phyloP scores from a whole-genome alignment of 2,888 invertebrate genomes.

The Noctua pronuba region DNA sequence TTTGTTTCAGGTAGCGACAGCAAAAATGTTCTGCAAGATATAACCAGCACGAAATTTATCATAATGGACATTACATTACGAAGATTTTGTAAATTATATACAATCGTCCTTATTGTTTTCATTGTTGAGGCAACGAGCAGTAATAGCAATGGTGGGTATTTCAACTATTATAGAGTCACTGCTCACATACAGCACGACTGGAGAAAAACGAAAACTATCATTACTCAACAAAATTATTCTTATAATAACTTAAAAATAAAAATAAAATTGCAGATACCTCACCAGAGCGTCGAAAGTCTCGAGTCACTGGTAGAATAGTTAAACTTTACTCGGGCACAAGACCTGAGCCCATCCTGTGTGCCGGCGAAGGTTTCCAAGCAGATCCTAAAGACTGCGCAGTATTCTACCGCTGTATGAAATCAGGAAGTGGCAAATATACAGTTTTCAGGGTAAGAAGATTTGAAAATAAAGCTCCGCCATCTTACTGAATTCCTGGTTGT shows the following conservation, averaged over 20 bases:
- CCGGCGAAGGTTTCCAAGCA: slow-evolving; percentile 93
- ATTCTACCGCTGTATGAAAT: slow-evolving; percentile 94
- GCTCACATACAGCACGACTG: neutral
- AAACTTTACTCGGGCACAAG: slow-evolving; percentile 82
- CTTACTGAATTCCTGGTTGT: neutral
- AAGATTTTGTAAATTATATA: slow-evolving; percentile 50
- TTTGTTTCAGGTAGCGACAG: slow-evolving; percentile 52
- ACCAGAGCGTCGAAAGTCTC: slow-evolving; percentile 69
- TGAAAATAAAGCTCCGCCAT: no score
- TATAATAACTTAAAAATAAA: neutral
- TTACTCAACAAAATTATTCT: neutral
- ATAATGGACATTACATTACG: slow-evolving; percentile 61
- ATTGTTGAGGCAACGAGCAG: slow-evolving; percentile 53
- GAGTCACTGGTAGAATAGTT: slow-evolving; percentile 80
- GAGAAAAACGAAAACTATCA: neutral
- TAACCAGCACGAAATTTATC: slow-evolving; percentile 22
- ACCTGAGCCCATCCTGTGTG: slow-evolving; percentile 89
- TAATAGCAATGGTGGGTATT: slow-evolving; percentile 64
- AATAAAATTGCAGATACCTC: slow-evolving; percentile 67
- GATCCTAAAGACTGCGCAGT: slow-evolving; percentile 93
- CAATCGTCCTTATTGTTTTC: slow-evolving; percentile 60
- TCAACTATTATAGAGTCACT: neutral
- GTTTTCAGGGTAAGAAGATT: slow-evolving; percentile 86
- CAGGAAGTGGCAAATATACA: slow-evolving; percentile 89
- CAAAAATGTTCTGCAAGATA: slow-evolving; percentile 54